phyloP scores from a whole-genome alignment of 2,113 vertebrate genomes.

The Myrmecophaga tridactyla region DNA sequence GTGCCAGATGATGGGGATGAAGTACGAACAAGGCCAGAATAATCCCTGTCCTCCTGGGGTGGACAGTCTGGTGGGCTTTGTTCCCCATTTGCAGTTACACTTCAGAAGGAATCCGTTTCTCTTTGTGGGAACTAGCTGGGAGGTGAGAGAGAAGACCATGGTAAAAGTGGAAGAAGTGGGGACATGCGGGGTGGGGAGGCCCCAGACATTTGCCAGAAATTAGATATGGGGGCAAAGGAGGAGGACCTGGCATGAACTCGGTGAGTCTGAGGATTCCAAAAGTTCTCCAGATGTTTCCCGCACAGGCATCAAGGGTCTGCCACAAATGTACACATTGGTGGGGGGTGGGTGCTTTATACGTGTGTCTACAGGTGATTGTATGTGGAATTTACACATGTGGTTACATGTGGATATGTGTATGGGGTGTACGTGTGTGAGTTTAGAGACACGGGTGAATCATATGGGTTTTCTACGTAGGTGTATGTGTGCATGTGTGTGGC shows the following conservation, averaged over 20 bases:
- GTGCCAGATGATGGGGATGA: background rate
- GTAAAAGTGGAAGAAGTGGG: background rate
- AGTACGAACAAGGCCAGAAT: too few relatives aligned
- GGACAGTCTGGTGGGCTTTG: background rate
- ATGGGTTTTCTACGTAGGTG: background rate
- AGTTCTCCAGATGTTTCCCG: background rate
- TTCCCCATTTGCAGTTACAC: rapidly evolving
- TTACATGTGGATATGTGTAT: background rate
- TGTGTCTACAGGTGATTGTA: rapidly evolving
- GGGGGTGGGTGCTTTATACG: too few relatives aligned
- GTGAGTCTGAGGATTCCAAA: rapidly evolving
- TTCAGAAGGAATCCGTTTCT: background rate
- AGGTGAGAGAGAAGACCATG: background rate
- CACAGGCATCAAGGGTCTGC: background rate
- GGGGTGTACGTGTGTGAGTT: background rate
- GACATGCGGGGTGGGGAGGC: background rate
- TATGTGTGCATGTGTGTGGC: too few relatives aligned
- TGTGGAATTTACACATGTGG: background rate
- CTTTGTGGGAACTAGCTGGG: background rate
- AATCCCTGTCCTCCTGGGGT: rapidly evolving
- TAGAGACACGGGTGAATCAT: background rate
- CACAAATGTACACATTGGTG: background rate
- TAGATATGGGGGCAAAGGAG: too few relatives aligned
- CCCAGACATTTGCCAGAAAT: background rate
- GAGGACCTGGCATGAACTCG: background rate